Evolutionary conservation across 2,888 invertebrate species (phyloP).

Genomic region (Drosophila nr. perissopoda): DNA sequence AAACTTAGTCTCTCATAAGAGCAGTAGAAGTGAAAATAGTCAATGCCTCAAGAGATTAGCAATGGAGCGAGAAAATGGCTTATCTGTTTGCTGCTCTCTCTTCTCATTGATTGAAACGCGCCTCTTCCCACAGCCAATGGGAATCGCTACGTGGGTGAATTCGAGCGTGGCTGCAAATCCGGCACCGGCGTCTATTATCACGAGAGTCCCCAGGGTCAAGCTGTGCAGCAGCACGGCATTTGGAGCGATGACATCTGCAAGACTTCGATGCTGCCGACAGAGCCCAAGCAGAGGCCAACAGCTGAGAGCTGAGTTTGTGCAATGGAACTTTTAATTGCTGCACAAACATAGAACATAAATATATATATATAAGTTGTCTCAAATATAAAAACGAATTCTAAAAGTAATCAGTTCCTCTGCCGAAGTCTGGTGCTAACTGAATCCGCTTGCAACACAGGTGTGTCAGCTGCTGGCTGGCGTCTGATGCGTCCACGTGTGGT

Average conservation of each 20-base stretch:
- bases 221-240: constrained; percentile 80
- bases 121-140: constrained; percentile 73
- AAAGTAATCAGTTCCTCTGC: constrained; percentile 52
- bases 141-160: constrained; percentile 83
- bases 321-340: constrained; percentile 12
- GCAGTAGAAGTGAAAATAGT: not conserved
- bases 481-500: constrained; percentile 27
- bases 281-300: not conserved
- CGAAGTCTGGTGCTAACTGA: constrained; percentile 39
- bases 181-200: constrained; percentile 83
- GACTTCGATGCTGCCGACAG: constrained; percentile 67
- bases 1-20: not conserved
- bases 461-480: constrained; percentile 11
- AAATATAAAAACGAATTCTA: constrained; percentile 1
- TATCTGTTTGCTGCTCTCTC: not conserved
- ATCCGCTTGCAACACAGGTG: not conserved
- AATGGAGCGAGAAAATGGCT: not conserved
- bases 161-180: constrained; percentile 79
- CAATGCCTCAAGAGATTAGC: not conserved
- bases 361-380: not conserved
- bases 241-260: constrained; percentile 81
- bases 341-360: not conserved
- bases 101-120: not conserved
- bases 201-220: constrained; percentile 63
- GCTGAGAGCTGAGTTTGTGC: constrained; percentile 1